Evolutionary conservation across 1,140 invertebrate species (phyloP), one percentile per base, ranked within the genome.

Genomic region (Xylocopa sonorina): DNA sequence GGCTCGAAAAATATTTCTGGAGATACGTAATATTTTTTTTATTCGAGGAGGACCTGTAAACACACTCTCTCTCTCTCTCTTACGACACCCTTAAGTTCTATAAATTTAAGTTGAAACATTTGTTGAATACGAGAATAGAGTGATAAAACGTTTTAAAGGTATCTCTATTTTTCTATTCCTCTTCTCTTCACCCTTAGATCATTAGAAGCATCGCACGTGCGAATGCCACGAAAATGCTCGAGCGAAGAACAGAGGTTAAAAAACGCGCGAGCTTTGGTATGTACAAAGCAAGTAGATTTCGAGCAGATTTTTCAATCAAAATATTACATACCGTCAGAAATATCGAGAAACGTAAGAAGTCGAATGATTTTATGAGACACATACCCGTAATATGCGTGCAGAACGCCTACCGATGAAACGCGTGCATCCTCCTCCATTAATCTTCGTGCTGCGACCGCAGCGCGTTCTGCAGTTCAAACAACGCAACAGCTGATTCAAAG

Each of bases 261-360:
- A 34, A 12, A 69, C 18, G 64, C 46, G 48, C 14, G 41, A 29
- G 38, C 51, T 32, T 41, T 9, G 27, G 14, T 24, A 57, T 9
- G 18, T n/a, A n/a, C 9, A 29, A 57, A 51, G 67, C 51, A 43
- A 71, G 18, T 69, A 6, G 3, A 10, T 14, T 60, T 38, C 38
- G 38, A 60, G 32, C n/a, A 64, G 21, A 21, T 64, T 27, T 1
- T 27, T 62, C 3, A 50, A 0, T 34, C 12, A 41, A 29, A 53
- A 53, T 76, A 57, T 48, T 57, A 67, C 41, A 32, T 68, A 68
- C 41, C 63, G 24, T 48, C 51, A 48, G 63, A 76, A 68, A 57
- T 57, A 34, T 24, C 27, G 21, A 34, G n/a, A 24, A 29, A 14
- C 24, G 3, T 21, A 51, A 74, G n/a, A 55, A 51, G 41, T 64